A percentile compares a stretch with the other conserved stretches of the same genome.
Conservation (phyloP, 1,140 invertebrate genomes). For the Caligus rogercresseyi region DNA sequence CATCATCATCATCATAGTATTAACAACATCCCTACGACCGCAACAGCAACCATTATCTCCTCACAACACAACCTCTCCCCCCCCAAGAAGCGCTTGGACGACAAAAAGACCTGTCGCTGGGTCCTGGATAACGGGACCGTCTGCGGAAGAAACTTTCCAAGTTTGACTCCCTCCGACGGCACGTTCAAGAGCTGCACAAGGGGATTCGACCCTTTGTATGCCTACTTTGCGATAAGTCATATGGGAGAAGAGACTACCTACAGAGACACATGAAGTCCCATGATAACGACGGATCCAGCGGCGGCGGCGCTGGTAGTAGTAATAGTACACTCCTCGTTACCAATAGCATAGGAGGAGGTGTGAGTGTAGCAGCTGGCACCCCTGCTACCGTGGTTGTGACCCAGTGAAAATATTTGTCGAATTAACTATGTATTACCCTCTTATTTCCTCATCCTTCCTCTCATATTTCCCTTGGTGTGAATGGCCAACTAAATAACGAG, state of each 20-base stretch:
- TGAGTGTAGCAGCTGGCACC: neutral
- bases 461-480: too few species aligned
- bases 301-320: neutral
- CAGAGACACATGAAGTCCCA: constrained; percentile 8
- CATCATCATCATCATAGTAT: neutral
- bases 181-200: constrained; percentile 13
- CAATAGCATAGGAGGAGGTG: neutral
- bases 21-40: neutral
- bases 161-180: constrained; percentile 5
- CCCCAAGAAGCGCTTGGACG: neutral
- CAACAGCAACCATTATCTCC: neutral
- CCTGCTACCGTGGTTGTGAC: neutral
- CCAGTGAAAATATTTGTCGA: neutral
- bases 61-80: neutral
- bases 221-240: constrained; percentile 9
- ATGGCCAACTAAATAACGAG: too few species aligned
- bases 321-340: too few species aligned
- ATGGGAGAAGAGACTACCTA: constrained; percentile 11
- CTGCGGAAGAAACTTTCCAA: constrained; percentile 14
- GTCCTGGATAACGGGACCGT: constrained; percentile 14
- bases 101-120: constrained; percentile 14
- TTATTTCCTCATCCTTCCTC: too few species aligned
- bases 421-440: too few species aligned
- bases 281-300: neutral
- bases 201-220: constrained; percentile 12